Conservation (phyloP, 2,797 vertebrate genomes). For the Catostomus latipinnis region DNA sequence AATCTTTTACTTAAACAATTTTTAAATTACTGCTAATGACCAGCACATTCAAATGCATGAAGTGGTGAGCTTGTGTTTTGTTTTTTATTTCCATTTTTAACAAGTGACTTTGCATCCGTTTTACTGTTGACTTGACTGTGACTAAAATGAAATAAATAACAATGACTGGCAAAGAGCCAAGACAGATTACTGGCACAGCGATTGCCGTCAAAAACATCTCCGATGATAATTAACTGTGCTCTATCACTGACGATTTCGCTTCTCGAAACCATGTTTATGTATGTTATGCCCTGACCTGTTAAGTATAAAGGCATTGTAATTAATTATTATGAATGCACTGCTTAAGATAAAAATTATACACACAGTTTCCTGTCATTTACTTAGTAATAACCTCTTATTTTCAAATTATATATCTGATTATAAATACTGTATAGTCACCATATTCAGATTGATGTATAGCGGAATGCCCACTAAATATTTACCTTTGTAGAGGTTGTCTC, state of each 20-base stretch:
- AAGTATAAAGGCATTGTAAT: constrained; percentile 44
- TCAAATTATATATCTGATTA: constrained; percentile 21
- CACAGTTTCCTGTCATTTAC: constrained; percentile 42
- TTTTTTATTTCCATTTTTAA: constrained; percentile 46
- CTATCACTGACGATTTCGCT: constrained; percentile 68
- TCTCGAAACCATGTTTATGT: constrained; percentile 42
- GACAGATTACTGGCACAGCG: constrained; percentile 71
- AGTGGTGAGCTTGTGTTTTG: constrained; percentile 6
- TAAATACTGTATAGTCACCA: constrained; percentile 1
- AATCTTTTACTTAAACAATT: constrained; percentile 8
- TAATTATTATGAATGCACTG: constrained; percentile 34
- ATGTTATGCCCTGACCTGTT: constrained; percentile 42
- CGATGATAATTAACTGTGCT: constrained; percentile 75
- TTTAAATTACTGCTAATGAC: constrained; percentile 35
- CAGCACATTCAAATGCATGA: constrained; percentile 21
- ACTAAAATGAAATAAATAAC: constrained; percentile 74
- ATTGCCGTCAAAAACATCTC: constrained; percentile 75
- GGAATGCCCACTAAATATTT: constrained; percentile 16
- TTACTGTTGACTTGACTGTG: constrained; percentile 63
- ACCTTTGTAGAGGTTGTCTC: not conserved
- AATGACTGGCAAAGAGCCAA: constrained; percentile 63
- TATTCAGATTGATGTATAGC: constrained; percentile 24
- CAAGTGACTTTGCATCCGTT: constrained; percentile 59
- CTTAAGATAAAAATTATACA: constrained; percentile 39
- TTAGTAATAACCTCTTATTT: constrained; percentile 30